phyloP scores from a whole-genome alignment of 1,140 invertebrate genomes.

The Drosophila quadrilineata region DNA sequence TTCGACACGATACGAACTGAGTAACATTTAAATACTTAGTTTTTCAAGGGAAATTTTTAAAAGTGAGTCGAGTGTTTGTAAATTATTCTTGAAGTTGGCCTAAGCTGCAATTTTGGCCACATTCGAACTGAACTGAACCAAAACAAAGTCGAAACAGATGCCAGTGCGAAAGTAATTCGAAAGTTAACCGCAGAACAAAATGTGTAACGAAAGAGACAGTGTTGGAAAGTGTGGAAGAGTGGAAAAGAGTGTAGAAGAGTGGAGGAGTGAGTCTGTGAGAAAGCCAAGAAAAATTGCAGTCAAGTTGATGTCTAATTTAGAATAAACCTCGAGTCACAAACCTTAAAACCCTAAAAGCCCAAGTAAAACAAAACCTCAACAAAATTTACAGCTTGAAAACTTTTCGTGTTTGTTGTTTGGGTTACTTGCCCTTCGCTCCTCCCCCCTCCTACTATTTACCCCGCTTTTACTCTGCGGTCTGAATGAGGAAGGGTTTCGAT shows the following conservation, averaged over 20 bases:
- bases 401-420: slow-evolving; percentile 28
- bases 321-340: slow-evolving; percentile 50
- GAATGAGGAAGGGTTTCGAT: not conserved
- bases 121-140: slow-evolving; percentile 2
- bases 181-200: slow-evolving; percentile 61
- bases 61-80: not conserved
- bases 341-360: slow-evolving; percentile 26
- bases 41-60: not conserved
- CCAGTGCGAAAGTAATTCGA: slow-evolving; percentile 57
- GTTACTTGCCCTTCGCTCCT: too few relatives aligned
- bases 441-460: too few relatives aligned
- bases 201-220: slow-evolving; percentile 46
- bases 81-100: not conserved
- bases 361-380: slow-evolving; percentile 65
- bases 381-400: slow-evolving; percentile 69
- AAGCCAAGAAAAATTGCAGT: slow-evolving; percentile 65
- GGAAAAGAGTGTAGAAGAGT: too few relatives aligned
- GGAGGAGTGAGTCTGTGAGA: too few relatives aligned
- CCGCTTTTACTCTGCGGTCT: not conserved
- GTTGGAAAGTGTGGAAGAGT: too few relatives aligned
- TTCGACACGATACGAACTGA: not conserved
- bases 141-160: slow-evolving; percentile 37
- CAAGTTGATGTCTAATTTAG: slow-evolving; percentile 72
- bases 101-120: slow-evolving; percentile 2
- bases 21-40: not conserved